Evolutionary conservation across 2,797 vertebrate species (phyloP).

Genomic region (Squalus acanthias): DNA sequence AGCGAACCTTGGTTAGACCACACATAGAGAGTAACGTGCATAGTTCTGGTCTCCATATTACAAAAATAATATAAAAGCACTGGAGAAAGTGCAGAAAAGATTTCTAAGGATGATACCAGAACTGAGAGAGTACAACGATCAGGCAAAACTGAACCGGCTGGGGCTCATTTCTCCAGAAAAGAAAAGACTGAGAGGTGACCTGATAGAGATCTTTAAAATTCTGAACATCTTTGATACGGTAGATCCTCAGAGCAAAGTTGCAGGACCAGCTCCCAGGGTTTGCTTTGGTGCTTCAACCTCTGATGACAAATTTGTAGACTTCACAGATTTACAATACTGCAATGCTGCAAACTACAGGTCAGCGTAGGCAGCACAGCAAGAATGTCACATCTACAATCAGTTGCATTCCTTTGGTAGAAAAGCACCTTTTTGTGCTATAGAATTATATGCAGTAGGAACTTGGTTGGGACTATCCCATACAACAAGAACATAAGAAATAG

Average conservation of each 20-base stretch:
- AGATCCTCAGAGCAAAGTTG: neutral
- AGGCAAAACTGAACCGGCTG: neutral
- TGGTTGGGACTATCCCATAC: too few relatives aligned
- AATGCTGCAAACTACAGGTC: too few relatives aligned
- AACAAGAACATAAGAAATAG: too few relatives aligned
- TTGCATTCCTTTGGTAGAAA: too few relatives aligned
- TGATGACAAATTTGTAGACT: neutral
- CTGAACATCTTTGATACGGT: too few relatives aligned
- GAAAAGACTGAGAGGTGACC: too few relatives aligned
- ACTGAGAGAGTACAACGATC: neutral
- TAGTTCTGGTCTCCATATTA: neutral
- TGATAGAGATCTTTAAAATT: neutral
- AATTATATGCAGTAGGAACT: too few relatives aligned
- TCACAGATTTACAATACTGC: neutral
- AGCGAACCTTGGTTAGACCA: neutral
- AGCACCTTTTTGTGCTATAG: too few relatives aligned
- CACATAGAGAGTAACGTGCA: neutral
- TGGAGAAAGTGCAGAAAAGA: neutral
- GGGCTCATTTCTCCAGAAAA: neutral
- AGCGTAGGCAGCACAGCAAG: too few relatives aligned
- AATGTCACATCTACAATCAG: too few relatives aligned
- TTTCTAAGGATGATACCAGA: neutral
- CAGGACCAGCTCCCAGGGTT: neutral
- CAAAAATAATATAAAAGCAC: neutral
- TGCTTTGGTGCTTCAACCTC: neutral